Evolutionary conservation across 1,140 invertebrate genomes (phyloP).

Genomic region (Pseudomyrmex sp.): DNA sequence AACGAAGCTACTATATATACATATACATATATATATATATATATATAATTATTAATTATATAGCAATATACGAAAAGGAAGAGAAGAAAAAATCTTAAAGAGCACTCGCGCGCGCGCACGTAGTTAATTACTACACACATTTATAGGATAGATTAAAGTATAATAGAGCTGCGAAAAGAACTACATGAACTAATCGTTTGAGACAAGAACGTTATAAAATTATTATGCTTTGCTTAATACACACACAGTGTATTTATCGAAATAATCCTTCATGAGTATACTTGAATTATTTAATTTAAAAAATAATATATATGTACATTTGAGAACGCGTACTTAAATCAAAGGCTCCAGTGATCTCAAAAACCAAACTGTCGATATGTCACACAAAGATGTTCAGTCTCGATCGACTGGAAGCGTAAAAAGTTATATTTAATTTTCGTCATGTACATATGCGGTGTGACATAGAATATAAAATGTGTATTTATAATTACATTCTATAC

Average conservation of each 20-base stretch:
- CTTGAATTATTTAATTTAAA: slow-evolving; percentile 26
- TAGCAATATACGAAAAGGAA: background rate
- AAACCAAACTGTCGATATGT: slow-evolving; percentile 39
- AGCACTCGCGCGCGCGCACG: slow-evolving; percentile 18
- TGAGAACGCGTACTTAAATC: slow-evolving; percentile 38
- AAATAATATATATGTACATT: slow-evolving; percentile 53
- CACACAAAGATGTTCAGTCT: slow-evolving; percentile 25
- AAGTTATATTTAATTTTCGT: slow-evolving; percentile 19
- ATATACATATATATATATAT: no score
- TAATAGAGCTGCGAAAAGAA: background rate
- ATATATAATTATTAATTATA: slow-evolving; percentile 22
- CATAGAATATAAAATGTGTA: slow-evolving; percentile 66
- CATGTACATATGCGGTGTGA: slow-evolving; percentile 20
- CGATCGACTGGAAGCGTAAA: slow-evolving; percentile 15
- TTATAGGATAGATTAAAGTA: slow-evolving; percentile 41
- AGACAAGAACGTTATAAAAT: no score
- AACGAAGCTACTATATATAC: background rate
- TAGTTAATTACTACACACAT: slow-evolving; percentile 46
- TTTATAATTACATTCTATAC: slow-evolving; percentile 72
- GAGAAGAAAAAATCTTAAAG: slow-evolving; percentile 31
- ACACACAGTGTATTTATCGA: no score
- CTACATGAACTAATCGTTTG: no score
- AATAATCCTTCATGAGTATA: no score
- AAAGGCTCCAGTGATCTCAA: slow-evolving; percentile 34
- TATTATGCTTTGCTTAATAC: no score